These are phyloP conservation scores for Papilio aristodemus DNA, from an alignment of 1,140 invertebrate species.

Conservation along the genomic window DNA sequence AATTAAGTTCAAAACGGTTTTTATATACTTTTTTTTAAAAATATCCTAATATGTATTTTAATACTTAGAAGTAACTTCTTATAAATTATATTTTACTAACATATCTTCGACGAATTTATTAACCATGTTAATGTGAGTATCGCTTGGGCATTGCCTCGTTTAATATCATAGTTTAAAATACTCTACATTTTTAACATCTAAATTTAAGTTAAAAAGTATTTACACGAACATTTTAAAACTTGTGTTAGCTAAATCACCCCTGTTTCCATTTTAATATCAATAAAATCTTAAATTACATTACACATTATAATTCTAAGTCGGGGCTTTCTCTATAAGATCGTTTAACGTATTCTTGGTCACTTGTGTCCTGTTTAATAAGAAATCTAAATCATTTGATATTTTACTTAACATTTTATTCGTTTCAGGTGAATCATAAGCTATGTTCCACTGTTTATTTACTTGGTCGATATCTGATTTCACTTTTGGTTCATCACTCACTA, in stretches of 20 bases:
- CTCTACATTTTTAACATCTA: not conserved
- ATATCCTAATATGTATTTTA: not conserved
- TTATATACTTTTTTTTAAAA: too few species aligned
- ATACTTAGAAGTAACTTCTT: not conserved
- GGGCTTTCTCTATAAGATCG: constrained; percentile 65
- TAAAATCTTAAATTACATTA: constrained; percentile 33
- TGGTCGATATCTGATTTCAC: constrained; percentile 66
- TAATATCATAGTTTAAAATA: constrained; percentile 11
- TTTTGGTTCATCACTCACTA: constrained; percentile 57
- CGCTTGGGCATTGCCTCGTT: not conserved
- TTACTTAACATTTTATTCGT: constrained; percentile 84
- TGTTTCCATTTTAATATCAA: constrained; percentile 54
- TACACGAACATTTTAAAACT: not conserved
- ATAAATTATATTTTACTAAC: not conserved
- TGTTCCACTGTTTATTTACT: constrained; percentile 68
- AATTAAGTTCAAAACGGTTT: not conserved
- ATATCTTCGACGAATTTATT: constrained; percentile 5
- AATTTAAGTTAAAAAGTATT: not conserved
- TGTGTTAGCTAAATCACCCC: constrained; percentile 39
- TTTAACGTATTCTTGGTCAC: constrained; percentile 49
- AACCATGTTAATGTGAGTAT: constrained; percentile 11
- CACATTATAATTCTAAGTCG: constrained; percentile 54
- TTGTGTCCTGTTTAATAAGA: constrained; percentile 84
- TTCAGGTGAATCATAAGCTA: constrained; percentile 66
- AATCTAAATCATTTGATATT: constrained; percentile 88